phyloP scores from a whole-genome alignment of 1,140 invertebrate species.

The Augochlora pura region DNA sequence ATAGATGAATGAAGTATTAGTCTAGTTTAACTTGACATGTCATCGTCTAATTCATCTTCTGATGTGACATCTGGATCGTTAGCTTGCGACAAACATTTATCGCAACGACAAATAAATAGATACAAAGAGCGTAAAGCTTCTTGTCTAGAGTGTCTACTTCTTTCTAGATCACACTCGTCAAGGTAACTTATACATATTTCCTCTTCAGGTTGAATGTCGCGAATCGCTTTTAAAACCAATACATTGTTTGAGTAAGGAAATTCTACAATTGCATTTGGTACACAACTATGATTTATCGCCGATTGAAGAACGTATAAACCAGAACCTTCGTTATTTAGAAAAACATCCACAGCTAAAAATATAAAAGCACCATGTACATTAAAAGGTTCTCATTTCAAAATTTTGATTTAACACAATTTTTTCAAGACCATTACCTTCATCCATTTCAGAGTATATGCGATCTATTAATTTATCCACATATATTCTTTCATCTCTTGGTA shows the following conservation, averaged over 20 bases:
- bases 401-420: neutral
- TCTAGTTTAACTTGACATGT: slow-evolving; percentile 56
- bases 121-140: slow-evolving; percentile 93
- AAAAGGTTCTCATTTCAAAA: slow-evolving; percentile 2
- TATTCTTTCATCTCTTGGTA: slow-evolving; percentile 85
- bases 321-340: slow-evolving; percentile 96
- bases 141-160: slow-evolving; percentile 92
- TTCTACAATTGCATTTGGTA: slow-evolving; percentile 91
- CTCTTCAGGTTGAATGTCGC: slow-evolving; percentile 89
- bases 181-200: slow-evolving; percentile 96
- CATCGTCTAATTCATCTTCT: slow-evolving; percentile 70
- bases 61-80: slow-evolving; percentile 91
- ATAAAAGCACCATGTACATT: slow-evolving; percentile 44
- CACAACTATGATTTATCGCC: slow-evolving; percentile 95
- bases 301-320: slow-evolving; percentile 93
- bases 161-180: slow-evolving; percentile 89
- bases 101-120: slow-evolving; percentile 91
- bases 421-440: slow-evolving; percentile 84
- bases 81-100: slow-evolving; percentile 87
- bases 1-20: neutral
- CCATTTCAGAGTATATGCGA: slow-evolving; percentile 90
- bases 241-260: slow-evolving; percentile 93
- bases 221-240: slow-evolving; percentile 87
- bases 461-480: slow-evolving; percentile 89
- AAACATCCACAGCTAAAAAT: slow-evolving; percentile 89